Percentiles rank a stretch among this genome's conserved stretches.
These are phyloP conservation scores for Australoheros scitulus DNA, from an alignment of 2,113 vertebrate species.

Conservation along the genomic window DNA sequence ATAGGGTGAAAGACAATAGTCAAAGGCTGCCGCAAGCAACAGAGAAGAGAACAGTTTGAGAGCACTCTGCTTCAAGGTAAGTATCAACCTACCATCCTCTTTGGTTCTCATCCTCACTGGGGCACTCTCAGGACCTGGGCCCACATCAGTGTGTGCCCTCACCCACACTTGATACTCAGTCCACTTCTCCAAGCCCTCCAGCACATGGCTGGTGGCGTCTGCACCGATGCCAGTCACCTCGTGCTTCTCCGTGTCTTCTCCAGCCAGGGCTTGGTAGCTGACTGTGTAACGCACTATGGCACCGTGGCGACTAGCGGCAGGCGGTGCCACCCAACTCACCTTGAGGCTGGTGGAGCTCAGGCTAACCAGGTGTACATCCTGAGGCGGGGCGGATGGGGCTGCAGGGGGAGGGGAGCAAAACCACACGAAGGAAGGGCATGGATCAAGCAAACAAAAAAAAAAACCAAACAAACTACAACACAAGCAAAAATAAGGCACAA, in stretches of 20 bases:
- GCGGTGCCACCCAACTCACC: constrained; percentile 99
- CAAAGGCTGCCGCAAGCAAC: constrained; percentile 22
- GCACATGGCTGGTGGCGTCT: constrained; percentile 89
- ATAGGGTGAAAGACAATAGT: constrained; percentile 14
- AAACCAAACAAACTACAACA: constrained; percentile 24
- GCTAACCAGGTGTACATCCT: constrained; percentile 92
- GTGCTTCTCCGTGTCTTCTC: constrained; percentile 91
- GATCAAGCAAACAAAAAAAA: constrained; percentile 85
- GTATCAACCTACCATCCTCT: constrained; percentile 91
- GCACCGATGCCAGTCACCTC: constrained; percentile 89
- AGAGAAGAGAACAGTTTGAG: constrained; percentile 11
- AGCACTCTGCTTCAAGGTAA: constrained; percentile 22
- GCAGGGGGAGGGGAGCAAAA: constrained; percentile 62
- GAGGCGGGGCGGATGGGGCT: constrained; percentile 98
- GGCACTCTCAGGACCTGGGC: constrained; percentile 94
- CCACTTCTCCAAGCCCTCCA: constrained; percentile 98
- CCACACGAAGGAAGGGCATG: constrained; percentile 79
- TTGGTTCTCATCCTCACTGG: constrained; percentile 91
- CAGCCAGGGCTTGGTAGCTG: constrained; percentile 89
- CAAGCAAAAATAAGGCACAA: constrained; percentile 59
- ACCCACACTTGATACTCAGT: constrained; percentile 99
- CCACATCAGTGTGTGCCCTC: constrained; percentile 96
- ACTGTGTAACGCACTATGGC: constrained; percentile 95
- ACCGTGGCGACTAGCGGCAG: constrained; percentile 93
- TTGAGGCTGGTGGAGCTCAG: constrained; percentile 94